Evolutionary conservation across 2,113 vertebrate genomes (phyloP), one percentile per base, ranked within the genome.

Genomic region (Phaethon lepturus): DNA sequence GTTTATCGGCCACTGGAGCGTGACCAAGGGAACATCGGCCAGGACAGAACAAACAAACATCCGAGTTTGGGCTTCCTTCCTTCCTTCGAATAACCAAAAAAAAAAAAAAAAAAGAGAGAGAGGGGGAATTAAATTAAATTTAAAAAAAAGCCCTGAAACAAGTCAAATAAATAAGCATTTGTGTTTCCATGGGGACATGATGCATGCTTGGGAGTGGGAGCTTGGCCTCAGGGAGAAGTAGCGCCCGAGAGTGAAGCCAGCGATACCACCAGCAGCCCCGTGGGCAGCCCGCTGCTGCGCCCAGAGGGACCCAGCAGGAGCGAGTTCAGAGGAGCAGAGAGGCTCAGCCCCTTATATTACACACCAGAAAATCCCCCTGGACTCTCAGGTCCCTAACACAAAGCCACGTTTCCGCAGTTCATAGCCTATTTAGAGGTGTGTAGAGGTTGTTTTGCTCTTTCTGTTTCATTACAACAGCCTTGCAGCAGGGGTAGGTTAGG

Each of bases 21-120:
- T 17, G 11, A 97, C 96, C 96, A 97, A 97, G 94, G 79, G 94
- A 96, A 97, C 86, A 96, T 94, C 84, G 1, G 94, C 91, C 90
- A 96, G 96, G 90, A 94, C 72, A 96, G 94, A 95, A 95, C 74
- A 97, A 95, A 97, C 86, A 98, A 97, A 98, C 97, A 97, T 92
- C 96, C 22, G 58, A 96, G 94, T 77, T 52, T 69, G 80, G 68
- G 84, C 96, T 98, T 95, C 95, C 95, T 97, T 97, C 96, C 97
- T 97, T 88, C 80, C 81, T 85, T 56, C 42, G 1, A 92, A 92
- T 13, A 92, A 93, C 76, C 4, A 9, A 25, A 17, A 75, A 60
- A 55, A 59, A 55, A 52, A 29, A n/a, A 28, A 11, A 9, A 1
- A 10, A 4, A 6, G 14, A 20, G 22, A 6, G 29, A 6, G 60